Evolutionary conservation across 2,113 vertebrate species (phyloP), one percentile per base, ranked within the genome.

Genomic region (Leptosomus discolor): DNA sequence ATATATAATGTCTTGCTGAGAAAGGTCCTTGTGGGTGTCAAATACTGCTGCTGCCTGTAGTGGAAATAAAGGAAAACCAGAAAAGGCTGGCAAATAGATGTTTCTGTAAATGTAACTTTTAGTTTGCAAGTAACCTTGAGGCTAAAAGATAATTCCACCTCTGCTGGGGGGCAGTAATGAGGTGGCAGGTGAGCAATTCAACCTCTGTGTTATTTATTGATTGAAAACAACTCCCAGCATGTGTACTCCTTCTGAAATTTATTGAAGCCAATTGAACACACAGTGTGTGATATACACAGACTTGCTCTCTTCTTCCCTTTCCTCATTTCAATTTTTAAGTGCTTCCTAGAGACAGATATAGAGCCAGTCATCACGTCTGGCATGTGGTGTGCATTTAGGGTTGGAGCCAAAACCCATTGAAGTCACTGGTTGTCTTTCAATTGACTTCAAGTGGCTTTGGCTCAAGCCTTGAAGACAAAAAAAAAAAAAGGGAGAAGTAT

Each of bases 21-120:
- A 95, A 96, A 95, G 95, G 97, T 96, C 97, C 97, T 98, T 97
- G 97, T 97, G 96, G 96, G 73, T 97, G 97, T 98, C 96, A 96
- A 96, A 94, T 54, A 57, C 56, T 92, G 93, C 88, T 97, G 63
- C 91, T 96, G 86, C 83, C 87, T 86, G 16, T 97, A 95, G 97
- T 60, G 43, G 96, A 97, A 96, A 97, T 85, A 96, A 97, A 96
- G 75, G 60, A 3, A 21, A 78, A 79, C 85, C 92, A 79, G 0
- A 92, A 95, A 94, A 87, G 68, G 50, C 85, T 89, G 81, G 94
- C 83, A 91, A 98, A 97, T 93, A 96, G 97, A 94, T 91, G 83
- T 96, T 97, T 95, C 92, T 97, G 84, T 94, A 88, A 92, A 97
- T 86, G 60, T 92, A 90, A 91, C 84, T 91, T 94, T 93, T 90